Evolutionary conservation across 2,797 vertebrate genomes (phyloP).

Genomic region (Selene dorsalis): DNA sequence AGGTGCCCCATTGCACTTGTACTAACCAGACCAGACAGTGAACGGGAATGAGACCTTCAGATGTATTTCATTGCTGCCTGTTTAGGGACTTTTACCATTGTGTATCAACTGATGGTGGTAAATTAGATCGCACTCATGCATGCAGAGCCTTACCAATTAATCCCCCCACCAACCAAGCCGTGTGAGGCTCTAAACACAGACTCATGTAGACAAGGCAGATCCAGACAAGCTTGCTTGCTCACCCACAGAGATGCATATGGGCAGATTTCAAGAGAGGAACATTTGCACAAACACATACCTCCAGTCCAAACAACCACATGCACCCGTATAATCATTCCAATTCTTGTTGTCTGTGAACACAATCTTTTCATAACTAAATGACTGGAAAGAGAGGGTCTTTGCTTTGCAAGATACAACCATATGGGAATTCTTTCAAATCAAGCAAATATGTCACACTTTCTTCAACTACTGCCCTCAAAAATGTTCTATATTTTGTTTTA

Average conservation of each 20-base stretch:
- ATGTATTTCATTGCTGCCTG: constrained; percentile 78
- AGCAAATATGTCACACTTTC: neutral
- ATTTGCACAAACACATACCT: constrained; percentile 45
- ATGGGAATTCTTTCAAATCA: neutral
- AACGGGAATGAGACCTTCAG: constrained; percentile 75
- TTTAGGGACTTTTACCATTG: constrained; percentile 76
- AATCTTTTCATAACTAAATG: neutral
- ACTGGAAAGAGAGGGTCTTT: neutral
- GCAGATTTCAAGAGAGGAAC: constrained; percentile 31
- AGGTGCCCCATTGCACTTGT: constrained; percentile 58
- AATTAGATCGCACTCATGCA: constrained; percentile 81
- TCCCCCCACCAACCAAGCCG: constrained; percentile 68
- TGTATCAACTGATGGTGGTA: constrained; percentile 79
- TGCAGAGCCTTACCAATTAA: constrained; percentile 77
- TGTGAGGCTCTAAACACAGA: constrained; percentile 43
- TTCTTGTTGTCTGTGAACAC: neutral
- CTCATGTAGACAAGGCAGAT: constrained; percentile 43
- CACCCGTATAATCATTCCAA: neutral
- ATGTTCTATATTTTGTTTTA: neutral
- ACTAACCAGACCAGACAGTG: constrained; percentile 73
- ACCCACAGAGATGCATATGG: constrained; percentile 57
- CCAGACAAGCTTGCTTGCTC: constrained; percentile 43
- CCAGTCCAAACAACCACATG: constrained; percentile 32
- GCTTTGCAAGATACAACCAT: neutral
- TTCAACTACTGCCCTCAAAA: neutral